Evolutionary conservation across 2,888 invertebrate genomes (phyloP).

Genomic region (Charanyca ferruginea): DNA sequence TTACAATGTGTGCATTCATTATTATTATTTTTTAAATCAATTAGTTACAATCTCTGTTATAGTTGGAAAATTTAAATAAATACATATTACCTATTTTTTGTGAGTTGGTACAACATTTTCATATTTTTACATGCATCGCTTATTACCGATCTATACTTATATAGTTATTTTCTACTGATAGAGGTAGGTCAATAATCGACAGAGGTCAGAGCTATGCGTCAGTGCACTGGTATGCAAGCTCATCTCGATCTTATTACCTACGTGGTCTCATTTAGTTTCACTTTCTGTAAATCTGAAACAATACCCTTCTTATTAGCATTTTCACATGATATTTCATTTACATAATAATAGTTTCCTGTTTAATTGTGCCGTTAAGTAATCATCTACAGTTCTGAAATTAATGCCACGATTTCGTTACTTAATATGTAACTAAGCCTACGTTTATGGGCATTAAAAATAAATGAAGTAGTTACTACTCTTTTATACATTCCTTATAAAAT

Average conservation of each 20-base stretch:
- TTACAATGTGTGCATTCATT: too few species aligned
- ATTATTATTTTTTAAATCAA: too few species aligned
- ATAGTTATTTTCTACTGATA: not conserved
- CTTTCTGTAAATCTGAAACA: not conserved
- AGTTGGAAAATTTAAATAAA: too few species aligned
- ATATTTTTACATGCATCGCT: too few species aligned
- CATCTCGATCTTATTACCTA: not conserved
- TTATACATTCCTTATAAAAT: slow-evolving; percentile 18
- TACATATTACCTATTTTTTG: too few species aligned
- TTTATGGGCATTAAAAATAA: slow-evolving; percentile 2
- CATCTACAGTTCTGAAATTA: slow-evolving; percentile 3
- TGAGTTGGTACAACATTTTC: too few species aligned
- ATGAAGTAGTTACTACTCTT: not conserved
- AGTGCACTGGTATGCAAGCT: not conserved
- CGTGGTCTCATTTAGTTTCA: not conserved
- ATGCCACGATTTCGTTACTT: not conserved
- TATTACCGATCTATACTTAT: too few species aligned
- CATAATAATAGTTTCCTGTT: not conserved
- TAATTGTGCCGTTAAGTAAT: slow-evolving; percentile 7
- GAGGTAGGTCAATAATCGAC: not conserved
- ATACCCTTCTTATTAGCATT: not conserved
- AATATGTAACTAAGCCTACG: slow-evolving; percentile 1
- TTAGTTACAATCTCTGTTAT: too few species aligned
- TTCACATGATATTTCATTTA: not conserved
- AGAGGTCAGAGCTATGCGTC: not conserved